Base-by-base conservation (phyloP, 2,888 invertebrate genomes). In the Fragum sueziense region DNA sequence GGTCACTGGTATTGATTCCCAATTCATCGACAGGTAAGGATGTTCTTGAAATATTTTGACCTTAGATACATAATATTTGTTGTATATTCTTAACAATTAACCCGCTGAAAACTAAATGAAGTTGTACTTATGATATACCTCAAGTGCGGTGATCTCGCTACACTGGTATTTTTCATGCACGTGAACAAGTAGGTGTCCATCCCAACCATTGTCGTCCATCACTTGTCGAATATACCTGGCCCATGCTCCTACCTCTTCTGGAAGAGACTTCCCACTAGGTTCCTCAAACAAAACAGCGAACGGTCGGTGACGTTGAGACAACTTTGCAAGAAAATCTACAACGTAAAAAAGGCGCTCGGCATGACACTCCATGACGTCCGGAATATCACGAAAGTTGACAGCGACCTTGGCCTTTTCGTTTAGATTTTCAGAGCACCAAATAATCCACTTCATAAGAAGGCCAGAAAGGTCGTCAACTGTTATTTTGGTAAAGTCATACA, bases 371-470 rank as follows among this genome's bases (percentile, higher is more conserved):
- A 80, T 80, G 6, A 57, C 67, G 59, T 80, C 76, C 6, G 80
- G 80, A 20, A 70, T 70, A 51, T 80, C 80, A n/a, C 80, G 59
- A 41, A 76, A 51, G 31, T 71, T 80, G 11, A 79, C 31, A 9
- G 74, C 29, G 27, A 79, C 61, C 51, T 71, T 70, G 41, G 75
- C 57, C 9, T 74, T 59, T 20, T 54, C 65, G 54, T 34, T 20
- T 1, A 79, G 71, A 59, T 79, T 79, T 11, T 68, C 62, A 68
- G 57, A 41, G 17, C 20, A 37, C 74, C 74, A 74, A 2, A 22
- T 33, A 7, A 74, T 29, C 67, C 65, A 71, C 37, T 68, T 76
- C 47, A 68, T 52, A 3, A 76, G n/a, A 9, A 76, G 68, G 20
- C 14, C 25, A 47, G 71, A 76, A 31, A 68, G 41, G 25, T 77